Evolutionary conservation across 2,113 vertebrate genomes (phyloP).

Genomic region (Struthidea cinerea): DNA sequence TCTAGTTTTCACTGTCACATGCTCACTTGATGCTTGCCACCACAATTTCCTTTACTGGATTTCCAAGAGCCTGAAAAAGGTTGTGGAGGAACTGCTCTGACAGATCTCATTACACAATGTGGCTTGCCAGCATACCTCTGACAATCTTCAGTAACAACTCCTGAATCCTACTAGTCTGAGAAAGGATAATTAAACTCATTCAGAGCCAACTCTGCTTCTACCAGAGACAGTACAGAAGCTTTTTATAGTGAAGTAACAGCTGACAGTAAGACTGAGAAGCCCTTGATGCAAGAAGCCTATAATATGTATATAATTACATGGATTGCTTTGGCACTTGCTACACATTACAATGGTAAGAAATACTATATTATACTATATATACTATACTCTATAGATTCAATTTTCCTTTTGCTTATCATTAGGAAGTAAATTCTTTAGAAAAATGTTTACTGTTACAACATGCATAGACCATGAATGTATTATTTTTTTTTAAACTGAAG

Average conservation of each 20-base stretch:
- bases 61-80: not conserved
- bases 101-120: not conserved
- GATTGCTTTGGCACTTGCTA: not conserved
- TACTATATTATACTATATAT: not conserved
- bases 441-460: not conserved
- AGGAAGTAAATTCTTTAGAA: not conserved
- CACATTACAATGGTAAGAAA: not conserved
- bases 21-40: not conserved
- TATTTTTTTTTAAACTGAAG: not conserved
- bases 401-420: not conserved
- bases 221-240: not conserved
- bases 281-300: not conserved
- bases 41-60: not conserved
- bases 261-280: not conserved
- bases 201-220: not conserved
- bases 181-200: slow-evolving; percentile 15
- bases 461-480: not conserved
- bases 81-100: not conserved
- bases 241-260: slow-evolving; percentile 5
- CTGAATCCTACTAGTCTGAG: not conserved
- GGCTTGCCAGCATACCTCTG: not conserved
- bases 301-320: not conserved
- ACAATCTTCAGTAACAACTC: slow-evolving; percentile 23
- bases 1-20: not conserved
- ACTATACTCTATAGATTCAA: not conserved